Conservation (phyloP, 1,140 invertebrate species). For the Ceratina japonica region DNA sequence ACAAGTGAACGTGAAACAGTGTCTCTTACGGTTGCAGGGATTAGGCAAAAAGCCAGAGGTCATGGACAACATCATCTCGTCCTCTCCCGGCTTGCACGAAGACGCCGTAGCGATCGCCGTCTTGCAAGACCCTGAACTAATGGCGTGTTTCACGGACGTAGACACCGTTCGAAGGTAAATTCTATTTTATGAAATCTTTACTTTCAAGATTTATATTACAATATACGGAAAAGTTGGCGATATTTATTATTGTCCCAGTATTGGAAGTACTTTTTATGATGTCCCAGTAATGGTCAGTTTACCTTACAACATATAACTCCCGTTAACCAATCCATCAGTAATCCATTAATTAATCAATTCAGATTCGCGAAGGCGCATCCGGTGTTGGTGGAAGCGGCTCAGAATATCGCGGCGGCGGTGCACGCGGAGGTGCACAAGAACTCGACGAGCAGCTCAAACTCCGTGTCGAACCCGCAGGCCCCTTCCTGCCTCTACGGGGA, state of each 20-base stretch:
- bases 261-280: too few species aligned
- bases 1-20: too few species aligned
- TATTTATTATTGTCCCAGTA: too few species aligned
- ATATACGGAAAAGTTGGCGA: too few species aligned
- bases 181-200: too few species aligned
- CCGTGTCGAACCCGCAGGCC: slow-evolving; percentile 65
- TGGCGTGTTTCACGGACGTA: slow-evolving; percentile 79
- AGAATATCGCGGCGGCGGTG: slow-evolving; percentile 79
- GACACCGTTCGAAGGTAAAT: slow-evolving; percentile 78
- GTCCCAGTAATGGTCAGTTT: too few species aligned
- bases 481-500: slow-evolving; percentile 79
- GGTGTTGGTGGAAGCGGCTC: slow-evolving; percentile 78
- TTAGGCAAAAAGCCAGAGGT: slow-evolving; percentile 79
- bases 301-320: too few species aligned
- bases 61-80: slow-evolving; percentile 80
- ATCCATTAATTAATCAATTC: slow-evolving; percentile 9
- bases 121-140: slow-evolving; percentile 81
- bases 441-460: slow-evolving; percentile 64
- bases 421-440: slow-evolving; percentile 77
- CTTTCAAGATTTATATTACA: too few species aligned
- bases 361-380: slow-evolving; percentile 80
- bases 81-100: slow-evolving; percentile 78
- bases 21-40: too few species aligned
- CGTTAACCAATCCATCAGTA: too few species aligned
- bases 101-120: slow-evolving; percentile 81